phyloP scores from a whole-genome alignment of 2,797 vertebrate genomes.

The Enteromius trimaculatus region DNA sequence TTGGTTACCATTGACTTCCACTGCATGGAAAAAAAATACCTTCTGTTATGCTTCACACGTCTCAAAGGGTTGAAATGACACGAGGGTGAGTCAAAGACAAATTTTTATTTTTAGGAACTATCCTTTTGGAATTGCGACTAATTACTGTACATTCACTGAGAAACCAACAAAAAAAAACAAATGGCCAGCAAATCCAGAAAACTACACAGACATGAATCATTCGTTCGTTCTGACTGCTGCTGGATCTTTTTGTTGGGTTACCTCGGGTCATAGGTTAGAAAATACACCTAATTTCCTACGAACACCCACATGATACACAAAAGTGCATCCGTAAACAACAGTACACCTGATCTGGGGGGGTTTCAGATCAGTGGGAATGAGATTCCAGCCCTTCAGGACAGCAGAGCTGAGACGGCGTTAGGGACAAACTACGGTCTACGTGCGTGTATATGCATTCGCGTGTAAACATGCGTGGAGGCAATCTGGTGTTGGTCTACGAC shows the following conservation, averaged over 20 bases:
- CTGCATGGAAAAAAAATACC: not conserved
- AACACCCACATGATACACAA: conserved; percentile 35
- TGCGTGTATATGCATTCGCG: conserved; percentile 52
- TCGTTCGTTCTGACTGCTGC: conserved; percentile 22
- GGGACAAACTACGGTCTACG: conserved; percentile 61
- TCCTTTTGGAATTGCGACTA: not conserved
- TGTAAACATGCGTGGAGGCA: conserved; percentile 67
- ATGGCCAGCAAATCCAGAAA: not conserved
- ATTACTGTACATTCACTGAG: conserved; percentile 2
- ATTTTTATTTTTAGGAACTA: not conserved
- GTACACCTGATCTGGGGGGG: conserved; percentile 26
- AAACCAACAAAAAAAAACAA: not conserved
- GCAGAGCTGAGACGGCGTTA: conserved; percentile 45
- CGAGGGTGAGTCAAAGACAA: not conserved
- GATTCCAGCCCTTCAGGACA: conserved; percentile 44
- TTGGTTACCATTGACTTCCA: not conserved
- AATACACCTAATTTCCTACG: conserved; percentile 28
- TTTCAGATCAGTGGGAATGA: conserved; percentile 34
- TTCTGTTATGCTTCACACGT: not conserved
- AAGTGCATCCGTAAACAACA: conserved; percentile 50
- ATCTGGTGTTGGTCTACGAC: conserved; percentile 64
- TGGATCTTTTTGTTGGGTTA: conserved; percentile 56
- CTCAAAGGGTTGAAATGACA: not conserved
- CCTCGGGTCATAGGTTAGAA: conserved; percentile 56
- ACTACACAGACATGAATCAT: conserved; percentile 8